Conservation (phyloP, 2,797 vertebrate species). For the Halcyon badia region DNA sequence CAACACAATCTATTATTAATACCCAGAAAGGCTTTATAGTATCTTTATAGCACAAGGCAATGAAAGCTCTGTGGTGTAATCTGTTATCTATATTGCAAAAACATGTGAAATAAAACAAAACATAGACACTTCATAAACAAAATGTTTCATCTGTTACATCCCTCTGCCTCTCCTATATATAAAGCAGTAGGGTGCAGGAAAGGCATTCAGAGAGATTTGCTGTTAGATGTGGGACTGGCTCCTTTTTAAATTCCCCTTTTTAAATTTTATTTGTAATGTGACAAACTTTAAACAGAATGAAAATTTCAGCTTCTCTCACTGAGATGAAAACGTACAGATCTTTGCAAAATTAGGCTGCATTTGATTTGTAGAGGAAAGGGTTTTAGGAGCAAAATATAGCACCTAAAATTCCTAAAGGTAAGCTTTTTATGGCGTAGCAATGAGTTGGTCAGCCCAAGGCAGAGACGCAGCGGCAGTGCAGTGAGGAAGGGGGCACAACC, state of each 20-base stretch:
- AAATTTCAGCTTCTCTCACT: neutral
- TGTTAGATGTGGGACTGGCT: constrained; percentile 57
- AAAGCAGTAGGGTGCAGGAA: constrained; percentile 82
- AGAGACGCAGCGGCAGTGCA: fast-evolving
- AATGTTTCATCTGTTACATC: constrained; percentile 80
- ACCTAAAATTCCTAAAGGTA: neutral
- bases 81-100: constrained; percentile 84
- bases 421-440: fast-evolving
- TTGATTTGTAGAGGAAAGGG: neutral
- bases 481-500: neutral
- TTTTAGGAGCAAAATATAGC: neutral
- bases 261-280: neutral
- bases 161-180: constrained; percentile 77
- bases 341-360: neutral
- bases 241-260: constrained; percentile 65
- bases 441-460: fast-evolving
- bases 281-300: neutral
- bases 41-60: constrained; percentile 78
- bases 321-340: fast-evolving
- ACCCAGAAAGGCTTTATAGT: constrained; percentile 80
- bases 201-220: constrained; percentile 77
- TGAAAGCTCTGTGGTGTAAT: constrained; percentile 79
- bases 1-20: constrained; percentile 90
- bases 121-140: constrained; percentile 81
- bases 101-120: constrained; percentile 82